phyloP scores from a whole-genome alignment of 2,113 vertebrate genomes.

The Scolopax mira region DNA sequence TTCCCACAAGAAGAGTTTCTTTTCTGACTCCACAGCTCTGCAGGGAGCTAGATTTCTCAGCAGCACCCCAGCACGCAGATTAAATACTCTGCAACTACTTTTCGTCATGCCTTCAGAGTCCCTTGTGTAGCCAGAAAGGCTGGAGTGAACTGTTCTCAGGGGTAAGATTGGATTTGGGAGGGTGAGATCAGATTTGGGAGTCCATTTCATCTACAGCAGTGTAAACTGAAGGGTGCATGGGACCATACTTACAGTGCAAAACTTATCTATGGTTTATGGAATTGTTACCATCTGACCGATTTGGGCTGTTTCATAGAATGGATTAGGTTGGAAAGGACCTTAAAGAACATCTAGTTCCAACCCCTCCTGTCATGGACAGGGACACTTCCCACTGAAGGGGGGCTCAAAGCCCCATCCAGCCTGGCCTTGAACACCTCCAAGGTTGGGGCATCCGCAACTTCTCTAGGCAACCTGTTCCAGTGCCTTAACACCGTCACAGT shows the following conservation, averaged over 20 bases:
- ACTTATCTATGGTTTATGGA: not conserved
- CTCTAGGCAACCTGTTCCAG: not conserved
- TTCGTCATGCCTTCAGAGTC: accelerated
- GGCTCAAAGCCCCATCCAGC: not conserved
- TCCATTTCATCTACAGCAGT: not conserved
- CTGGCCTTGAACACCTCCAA: not conserved
- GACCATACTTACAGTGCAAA: not conserved
- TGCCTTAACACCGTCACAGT: not conserved
- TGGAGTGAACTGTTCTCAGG: not conserved
- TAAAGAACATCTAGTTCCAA: not conserved
- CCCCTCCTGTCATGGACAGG: not conserved
- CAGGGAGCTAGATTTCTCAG: not conserved
- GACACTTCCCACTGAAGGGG: not conserved
- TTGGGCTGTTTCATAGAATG: not conserved
- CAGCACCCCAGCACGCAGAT: not conserved
- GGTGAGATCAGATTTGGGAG: not conserved
- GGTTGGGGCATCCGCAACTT: not conserved
- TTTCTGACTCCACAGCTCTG: not conserved
- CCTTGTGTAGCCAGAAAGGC: not conserved
- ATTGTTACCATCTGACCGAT: not conserved
- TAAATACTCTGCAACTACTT: not conserved
- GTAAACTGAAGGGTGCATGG: not conserved
- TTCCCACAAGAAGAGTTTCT: not conserved
- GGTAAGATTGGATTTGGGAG: not conserved
- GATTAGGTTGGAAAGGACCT: not conserved